phyloP scores from a whole-genome alignment of 1,140 invertebrate species.

The Dysdera silvatica region DNA sequence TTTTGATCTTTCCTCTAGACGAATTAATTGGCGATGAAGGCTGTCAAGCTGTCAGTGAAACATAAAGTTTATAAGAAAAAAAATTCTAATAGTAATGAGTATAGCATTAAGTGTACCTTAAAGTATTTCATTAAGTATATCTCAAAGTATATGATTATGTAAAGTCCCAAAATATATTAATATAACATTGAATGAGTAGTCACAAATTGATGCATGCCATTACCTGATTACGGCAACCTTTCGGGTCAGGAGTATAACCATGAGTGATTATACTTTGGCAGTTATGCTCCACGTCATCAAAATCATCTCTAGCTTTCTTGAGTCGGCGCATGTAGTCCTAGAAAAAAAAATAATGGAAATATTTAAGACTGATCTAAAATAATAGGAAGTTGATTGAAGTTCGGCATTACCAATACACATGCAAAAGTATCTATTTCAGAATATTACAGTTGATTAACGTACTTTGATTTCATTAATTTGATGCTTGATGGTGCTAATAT shows the following conservation, averaged over 20 bases:
- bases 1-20: conserved; percentile 48
- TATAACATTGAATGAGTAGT: not conserved
- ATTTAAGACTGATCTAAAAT: not conserved
- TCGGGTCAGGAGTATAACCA: conserved; percentile 34
- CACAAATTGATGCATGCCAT: not conserved
- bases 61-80: not conserved
- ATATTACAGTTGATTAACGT: not conserved
- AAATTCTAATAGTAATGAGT: not conserved
- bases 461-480: conserved; percentile 69
- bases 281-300: conserved; percentile 31
- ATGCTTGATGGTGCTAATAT: conserved; percentile 69
- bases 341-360: conserved; percentile 32
- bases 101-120: no score
- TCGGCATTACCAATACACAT: not conserved
- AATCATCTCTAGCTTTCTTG: conserved; percentile 18
- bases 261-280: conserved; percentile 33
- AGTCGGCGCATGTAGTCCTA: conserved; percentile 36
- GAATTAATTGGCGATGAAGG: conserved; percentile 28
- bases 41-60: conserved; percentile 35
- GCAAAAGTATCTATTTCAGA: not conserved
- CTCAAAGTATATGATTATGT: not conserved
- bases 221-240: conserved; percentile 38
- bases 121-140: not conserved
- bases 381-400: no score
- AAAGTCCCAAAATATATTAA: no score